These are phyloP conservation scores for Hydractinia symbiolongicarpus DNA, from an alignment of 30 jellyfish, hydroid and myxozoan species.

Conservation along the genomic window DNA sequence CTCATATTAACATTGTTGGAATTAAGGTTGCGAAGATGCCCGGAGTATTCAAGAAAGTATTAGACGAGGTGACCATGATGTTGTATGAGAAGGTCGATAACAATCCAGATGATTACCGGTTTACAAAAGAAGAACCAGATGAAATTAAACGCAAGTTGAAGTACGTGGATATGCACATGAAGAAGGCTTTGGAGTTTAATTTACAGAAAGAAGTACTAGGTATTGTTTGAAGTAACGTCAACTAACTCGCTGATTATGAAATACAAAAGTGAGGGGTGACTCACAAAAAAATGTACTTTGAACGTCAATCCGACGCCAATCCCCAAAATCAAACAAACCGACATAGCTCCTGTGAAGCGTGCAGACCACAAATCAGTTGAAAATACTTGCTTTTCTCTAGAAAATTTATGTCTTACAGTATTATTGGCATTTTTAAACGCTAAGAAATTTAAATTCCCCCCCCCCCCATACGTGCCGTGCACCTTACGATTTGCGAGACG, in stretches of 20 bases:
- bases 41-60: conserved; percentile 44
- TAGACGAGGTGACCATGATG: conserved; percentile 71
- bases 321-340: conserved; percentile 10
- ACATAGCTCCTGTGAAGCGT: no score
- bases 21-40: background rate
- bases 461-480: conserved; percentile 25
- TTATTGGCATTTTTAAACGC: conserved; percentile 2
- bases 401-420: no score
- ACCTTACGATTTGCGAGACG: conserved; percentile 46
- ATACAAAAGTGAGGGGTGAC: background rate
- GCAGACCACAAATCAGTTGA: no score
- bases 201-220: conserved; percentile 21
- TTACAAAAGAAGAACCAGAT: conserved; percentile 10
- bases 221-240: background rate
- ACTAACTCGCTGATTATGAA: background rate
- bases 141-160: conserved; percentile 44
- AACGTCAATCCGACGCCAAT: background rate
- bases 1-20: no score
- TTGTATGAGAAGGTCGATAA: conserved; percentile 77
- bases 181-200: conserved; percentile 29
- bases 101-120: conserved; percentile 79
- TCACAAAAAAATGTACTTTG: background rate
- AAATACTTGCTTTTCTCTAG: no score
- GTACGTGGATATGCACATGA: conserved; percentile 44
- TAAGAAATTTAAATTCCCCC: conserved; percentile 52